Evolutionary conservation across 2,888 invertebrate species (phyloP).

Genomic region (Antheraea yamamai): DNA sequence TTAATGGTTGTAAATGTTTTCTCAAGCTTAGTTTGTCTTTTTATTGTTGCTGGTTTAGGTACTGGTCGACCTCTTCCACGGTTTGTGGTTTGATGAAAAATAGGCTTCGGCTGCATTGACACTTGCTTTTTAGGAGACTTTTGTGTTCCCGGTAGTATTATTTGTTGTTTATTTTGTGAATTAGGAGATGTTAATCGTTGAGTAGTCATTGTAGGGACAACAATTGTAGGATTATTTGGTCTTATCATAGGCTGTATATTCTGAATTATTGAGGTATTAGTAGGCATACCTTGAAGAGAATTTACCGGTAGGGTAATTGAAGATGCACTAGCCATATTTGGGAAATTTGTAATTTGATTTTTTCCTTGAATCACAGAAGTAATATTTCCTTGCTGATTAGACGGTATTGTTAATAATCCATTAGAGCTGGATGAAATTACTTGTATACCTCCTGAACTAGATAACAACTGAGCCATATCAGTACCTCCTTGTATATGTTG

Average conservation of each 20-base stretch:
- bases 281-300: conserved; percentile 75
- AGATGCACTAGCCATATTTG: conserved; percentile 76
- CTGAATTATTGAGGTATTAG: conserved; percentile 71
- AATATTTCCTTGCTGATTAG: conserved; percentile 66
- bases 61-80: conserved; percentile 73
- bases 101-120: conserved; percentile 75
- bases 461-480: conserved; percentile 73
- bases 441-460: conserved; percentile 75
- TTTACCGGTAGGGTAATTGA: conserved; percentile 77
- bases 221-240: conserved; percentile 74
- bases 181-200: conserved; percentile 73
- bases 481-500: conserved; percentile 71
- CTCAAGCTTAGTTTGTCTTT: conserved; percentile 75
- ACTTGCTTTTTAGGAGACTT: conserved; percentile 77
- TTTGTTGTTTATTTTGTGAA: conserved; percentile 71
- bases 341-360: conserved; percentile 71
- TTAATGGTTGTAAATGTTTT: conserved; percentile 75
- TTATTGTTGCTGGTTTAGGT: conserved; percentile 74
- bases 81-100: conserved; percentile 68
- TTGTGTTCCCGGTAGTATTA: conserved; percentile 69
- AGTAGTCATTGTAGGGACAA: conserved; percentile 73
- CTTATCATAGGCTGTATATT: conserved; percentile 79
- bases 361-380: conserved; percentile 72
- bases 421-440: conserved; percentile 79
- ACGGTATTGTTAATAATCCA: conserved; percentile 74